Base-by-base conservation (phyloP, 1,140 invertebrate genomes). In the Euura saliciscinereae region DNA sequence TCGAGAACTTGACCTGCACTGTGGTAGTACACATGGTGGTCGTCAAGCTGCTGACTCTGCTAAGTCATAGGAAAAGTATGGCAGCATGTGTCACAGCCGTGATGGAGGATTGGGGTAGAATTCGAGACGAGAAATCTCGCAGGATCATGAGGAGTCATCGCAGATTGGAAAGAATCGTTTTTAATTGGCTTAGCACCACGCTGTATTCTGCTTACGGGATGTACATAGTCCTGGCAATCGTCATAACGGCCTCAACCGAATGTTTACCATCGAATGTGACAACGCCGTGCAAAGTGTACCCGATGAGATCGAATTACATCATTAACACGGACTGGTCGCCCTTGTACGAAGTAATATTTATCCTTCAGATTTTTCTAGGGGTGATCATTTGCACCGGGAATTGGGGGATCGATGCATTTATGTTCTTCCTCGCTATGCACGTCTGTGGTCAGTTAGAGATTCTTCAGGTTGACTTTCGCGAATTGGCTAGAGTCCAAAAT, bases 371-470 rank as follows among this genome's bases (percentile, higher is more conserved):
- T 65, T 13, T 77, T 11, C 69, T 71, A 13, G 7, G 74, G 1
- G 45, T 75, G 7, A 28, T 71, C 0, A 74, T 70, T 2, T 73
- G 72, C 7, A 72, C 73, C 43, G 77, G 73, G 4, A 77, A 81
- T 13, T 78, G 75, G n/a, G 78, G 74, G n/a, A 78, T 76, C 13
- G 80, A 82, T 28, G 75, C 76, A 1, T 73, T 80, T 10, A 80
- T 80, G 65, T 78, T 80, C 42, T 75, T 74, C 7, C 44, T 78
- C 2, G 59, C 74, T 5, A 73, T 81, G 72, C 77, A 79, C 45
- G 5, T 79, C 6, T 75, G 76, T 42, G 76, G 76, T 65, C 76
- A 78, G 68, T 59, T 79, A 7, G 72, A 77, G 44, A 10, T 76
- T 6, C 51, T 81, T n/a, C 71, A 74, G 44, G 67, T 68, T 13